Conservation (phyloP, 1,140 invertebrate genomes). For the Brachionus rubens region DNA sequence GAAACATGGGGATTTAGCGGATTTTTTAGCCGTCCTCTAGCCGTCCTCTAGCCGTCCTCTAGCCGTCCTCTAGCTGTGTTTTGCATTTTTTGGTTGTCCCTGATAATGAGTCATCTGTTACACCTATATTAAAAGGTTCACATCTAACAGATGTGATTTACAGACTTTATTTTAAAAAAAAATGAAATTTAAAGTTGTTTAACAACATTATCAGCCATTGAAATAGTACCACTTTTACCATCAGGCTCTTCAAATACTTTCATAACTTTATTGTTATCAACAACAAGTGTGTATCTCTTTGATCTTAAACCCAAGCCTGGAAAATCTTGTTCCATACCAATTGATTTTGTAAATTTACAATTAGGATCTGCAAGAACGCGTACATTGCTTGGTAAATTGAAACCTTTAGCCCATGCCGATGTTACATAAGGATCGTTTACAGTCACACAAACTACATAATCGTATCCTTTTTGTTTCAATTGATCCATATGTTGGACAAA, state of each 20-base stretch:
- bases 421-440: conserved; percentile 94
- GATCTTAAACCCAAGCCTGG: conserved; percentile 72
- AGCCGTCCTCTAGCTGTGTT: no score
- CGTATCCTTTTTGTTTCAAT: conserved; percentile 74
- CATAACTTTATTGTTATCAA: conserved; percentile 75
- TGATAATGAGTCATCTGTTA: no score
- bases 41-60: no score
- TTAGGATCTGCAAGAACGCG: conserved; percentile 80
- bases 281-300: conserved; percentile 78
- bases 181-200: neutral
- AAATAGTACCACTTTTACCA: conserved; percentile 82
- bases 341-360: conserved; percentile 70
- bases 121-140: no score
- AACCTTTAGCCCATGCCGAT: conserved; percentile 70
- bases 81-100: no score
- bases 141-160: no score
- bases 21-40: no score
- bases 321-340: conserved; percentile 69
- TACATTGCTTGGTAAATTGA: conserved; percentile 62
- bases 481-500: conserved; percentile 73
- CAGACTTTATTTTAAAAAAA: no score
- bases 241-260: conserved; percentile 84
- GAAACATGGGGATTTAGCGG: no score
- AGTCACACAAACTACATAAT: conserved; percentile 79
- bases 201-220: conserved; percentile 67